Evolutionary conservation across 53 echinoderm and acorn worm genomes (phyloP), one percentile per base, ranked within the genome.

Genomic region (Paelopatides confundens): DNA sequence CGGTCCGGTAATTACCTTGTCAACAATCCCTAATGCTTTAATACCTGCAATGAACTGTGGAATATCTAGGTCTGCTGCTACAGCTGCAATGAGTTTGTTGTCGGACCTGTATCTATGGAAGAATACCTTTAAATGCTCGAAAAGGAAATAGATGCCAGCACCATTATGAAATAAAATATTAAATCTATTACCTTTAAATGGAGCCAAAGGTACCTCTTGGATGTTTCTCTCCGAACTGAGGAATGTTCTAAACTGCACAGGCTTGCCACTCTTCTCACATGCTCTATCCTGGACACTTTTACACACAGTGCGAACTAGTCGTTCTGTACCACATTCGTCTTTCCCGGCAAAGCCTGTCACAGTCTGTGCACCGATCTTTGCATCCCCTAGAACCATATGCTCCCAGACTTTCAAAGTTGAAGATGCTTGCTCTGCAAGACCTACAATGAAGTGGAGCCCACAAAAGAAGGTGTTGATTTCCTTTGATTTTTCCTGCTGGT

Each of bases 381-480:
- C 46, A 18, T 28, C 79, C 14, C 83, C 83, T 50, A 83, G 50
- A 30, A 89, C 49, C 48, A 69, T 69, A 6, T 28, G 43, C 17
- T 66, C 82, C 51, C 34, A 90, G 38, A 76, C 86, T 15, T 85
- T 71, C 27, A 90, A 62, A n/a, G 78, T n/a, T n/a, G n/a, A n/a
- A n/a, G n/a, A n/a, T n/a, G n/a, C n/a, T n/a, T n/a, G n/a, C n/a
- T n/a, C n/a, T n/a, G n/a, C n/a, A n/a, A n/a, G n/a, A n/a, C 90
- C 90, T 76, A 90, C 90, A 23, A 90, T 43, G 35, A 86, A 90
- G n/a, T n/a, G n/a, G n/a, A n/a, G n/a, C n/a, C n/a, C n/a, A n/a
- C n/a, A n/a, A n/a, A n/a, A n/a, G n/a, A 86, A 89, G n/a, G 63
- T 31, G 31, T 90, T n/a, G n/a, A n/a, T n/a, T n/a, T n/a, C n/a